Evolutionary conservation across 1,140 invertebrate species (phyloP), one percentile per base, ranked within the genome.

Genomic region (Temnothorax curvispinosus): DNA sequence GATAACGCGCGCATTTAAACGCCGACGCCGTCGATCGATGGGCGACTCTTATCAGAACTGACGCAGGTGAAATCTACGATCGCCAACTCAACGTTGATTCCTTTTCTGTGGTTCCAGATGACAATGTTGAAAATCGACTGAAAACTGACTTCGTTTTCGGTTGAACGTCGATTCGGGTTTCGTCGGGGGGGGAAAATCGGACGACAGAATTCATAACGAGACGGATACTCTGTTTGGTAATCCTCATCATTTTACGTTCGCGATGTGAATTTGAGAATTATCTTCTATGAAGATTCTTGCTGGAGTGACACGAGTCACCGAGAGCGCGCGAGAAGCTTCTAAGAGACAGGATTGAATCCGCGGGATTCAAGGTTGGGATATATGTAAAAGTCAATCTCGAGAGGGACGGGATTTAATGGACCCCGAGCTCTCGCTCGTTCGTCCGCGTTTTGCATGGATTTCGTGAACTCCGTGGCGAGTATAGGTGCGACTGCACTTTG

Each of bases 301-400:
- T 9, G 35, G 27, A 44, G 67, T 32, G 77, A 58, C 65, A 58
- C 52, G 7, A 82, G 65, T 44, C 62, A 27, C 47, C 64, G 64
- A 27, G n/a, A 18, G 38, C 32, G 7, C 13, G 64, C 58, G 75
- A 32, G 76, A 32, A 38, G 27, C 13, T 44, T 6, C 52, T 38
- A 58, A 21, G 38, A 82, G 64, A 82, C 64, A 21, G 41, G 80
- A 47, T 18, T 74, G 69, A 6, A 74, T 82, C 41, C 54, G 27
- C 54, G 67, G 38, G 54, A 82, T 38, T 75, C 69, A 58, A 72
- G 80, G 41, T 11, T 72, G 27, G 41, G 44, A 60, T 74, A 60
- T 74, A 60, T 74, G 80, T 75, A 84, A 74, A 84, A 84, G 80
- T 74, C 80, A 84, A 75, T 62, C 69, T 62, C 54, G 41, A 50